Base-by-base conservation (phyloP, 2,888 invertebrate species). In the Athrips mouffetella region DNA sequence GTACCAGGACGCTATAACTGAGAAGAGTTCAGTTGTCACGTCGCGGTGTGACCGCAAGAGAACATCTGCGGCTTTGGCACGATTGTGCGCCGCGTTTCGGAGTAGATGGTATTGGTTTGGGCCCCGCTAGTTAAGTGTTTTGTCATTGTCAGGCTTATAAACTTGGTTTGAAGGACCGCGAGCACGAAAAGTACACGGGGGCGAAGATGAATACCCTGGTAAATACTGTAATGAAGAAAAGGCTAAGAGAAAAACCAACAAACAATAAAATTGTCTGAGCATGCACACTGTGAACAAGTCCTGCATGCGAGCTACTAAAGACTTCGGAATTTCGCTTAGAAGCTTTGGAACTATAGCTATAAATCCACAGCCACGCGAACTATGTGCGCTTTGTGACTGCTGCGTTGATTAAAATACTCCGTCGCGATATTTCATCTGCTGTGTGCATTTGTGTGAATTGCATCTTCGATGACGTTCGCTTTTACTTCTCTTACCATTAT, bases 281-380 rank as follows among this genome's bases (percentile, higher is more conserved):
- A 39, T 5, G 20, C 40, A 41, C 25, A 25, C 40, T 15, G n/a
- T n/a, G n/a, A n/a, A 41, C 20, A 31, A 29, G 37, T 48, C 31
- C 23, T 21, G 21, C 20, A 37, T 40, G 47, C 47, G 30, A n/a
- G n/a, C n/a, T n/a, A n/a, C n/a, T n/a, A n/a, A n/a, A n/a, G n/a
- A n/a, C n/a, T n/a, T n/a, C n/a, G n/a, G n/a, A n/a, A n/a, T n/a
- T n/a, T n/a, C n/a, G n/a, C n/a, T n/a, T n/a, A n/a, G n/a, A n/a
- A n/a, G n/a, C n/a, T n/a, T n/a, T n/a, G n/a, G n/a, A 48, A 45
- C 47, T 47, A 21, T 45, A 25, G 15, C 45, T 45, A 37, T 44
- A 48, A 44, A 44, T 48, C 29, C 29, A 27, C 25, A 27, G 23
- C 42, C 11, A 16, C 42, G 42, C 11, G 29, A 29, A 29, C 18